Base-by-base conservation (phyloP, 2,113 vertebrate genomes). In the Dicentrarchus labrax region DNA sequence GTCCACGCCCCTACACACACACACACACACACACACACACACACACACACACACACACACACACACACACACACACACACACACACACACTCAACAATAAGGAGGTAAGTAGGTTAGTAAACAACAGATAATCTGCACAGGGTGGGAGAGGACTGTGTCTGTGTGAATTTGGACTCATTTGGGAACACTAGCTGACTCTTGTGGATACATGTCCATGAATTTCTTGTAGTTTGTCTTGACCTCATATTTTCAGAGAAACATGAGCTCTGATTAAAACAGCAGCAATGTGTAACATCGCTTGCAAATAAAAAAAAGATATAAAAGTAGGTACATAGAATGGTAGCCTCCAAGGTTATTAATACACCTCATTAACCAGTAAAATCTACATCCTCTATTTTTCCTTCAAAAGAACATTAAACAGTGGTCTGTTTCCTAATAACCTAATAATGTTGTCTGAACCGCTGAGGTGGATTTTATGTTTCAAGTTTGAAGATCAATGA, bases 21-120 rank as follows among this genome's bases (percentile, higher is more conserved):
- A 1, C 45, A 24, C 36, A n/a, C 22, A 57, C 38, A 66, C 48
- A 24, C 30, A 21, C 38, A 54, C 30, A 83, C 75, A 36, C 61
- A 69, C 41, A 9, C 41, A 19, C 43, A 68, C 75, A 57, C 30
- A 41, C 53, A 16, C 13, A 17, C 8, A 30, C 19, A 15, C 48
- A 30, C 15, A 38, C 54, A 6, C 22, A 6, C 51, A 51, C 54
- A 68, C 15, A 2, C 43, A n/a, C 36, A 36, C 50, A 45, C 30
- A 75, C 45, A 24, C 36, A n/a, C 22, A 57, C 38, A 66, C 48
- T 19, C 1, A 64, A 47, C 59, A 76, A 48, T n/a, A 80, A 61
- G 51, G 41, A 72, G 56, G 66, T 76, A 74, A 79, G 78, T 74
- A 72, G 80, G 79, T 87, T 78, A 54, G 82, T 77, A 80, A 78